Evolutionary conservation across 2,113 vertebrate species (phyloP), one percentile per base, ranked within the genome.

Genomic region (Salvelinus sp.): DNA sequence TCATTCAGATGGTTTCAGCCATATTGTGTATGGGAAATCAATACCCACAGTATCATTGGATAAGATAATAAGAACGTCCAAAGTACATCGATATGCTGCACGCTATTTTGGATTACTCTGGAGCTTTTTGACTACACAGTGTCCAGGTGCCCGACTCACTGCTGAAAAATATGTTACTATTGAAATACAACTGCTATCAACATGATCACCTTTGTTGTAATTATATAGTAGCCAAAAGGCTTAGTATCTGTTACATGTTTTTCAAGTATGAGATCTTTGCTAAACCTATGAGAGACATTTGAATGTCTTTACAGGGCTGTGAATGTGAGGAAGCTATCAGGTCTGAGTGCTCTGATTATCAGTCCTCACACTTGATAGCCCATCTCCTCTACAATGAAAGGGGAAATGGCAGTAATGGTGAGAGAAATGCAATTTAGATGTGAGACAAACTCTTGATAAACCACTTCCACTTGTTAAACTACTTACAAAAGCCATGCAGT

Each of bases 351-450:
- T 81, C 76, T 4, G 73, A 88, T 83, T 77, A 78, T 79, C 80
- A 64, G 80, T 79, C 69, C 71, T 76, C 76, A 72, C 76, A 86
- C 88, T 87, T 83, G 74, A 88, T 84, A 82, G 80, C 80, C 27
- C 74, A 80, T 83, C 79, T 87, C 77, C 73, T 75, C 66, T 18
- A 75, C 68, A 76, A 74, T 72, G 13, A 78, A 72, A 63, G 65
- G 79, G 83, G 66, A 73, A 89, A 87, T 87, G 73, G 76, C 75
- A 77, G 73, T 82, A 85, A 86, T 85, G 83, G 77, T 77, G 80
- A 87, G 83, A 79, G 70, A 81, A 92, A 91, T 89, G 87, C 86
- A 87, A 88, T 92, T 79, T 78, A 76, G 79, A 85, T 86, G 89
- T 89, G 78, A 87, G 87, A 89, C 80, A 87, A 86, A 76, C 78